Base-by-base conservation (phyloP, 64 coral and sea anemone species). In the Catalaphyllia jardinei region DNA sequence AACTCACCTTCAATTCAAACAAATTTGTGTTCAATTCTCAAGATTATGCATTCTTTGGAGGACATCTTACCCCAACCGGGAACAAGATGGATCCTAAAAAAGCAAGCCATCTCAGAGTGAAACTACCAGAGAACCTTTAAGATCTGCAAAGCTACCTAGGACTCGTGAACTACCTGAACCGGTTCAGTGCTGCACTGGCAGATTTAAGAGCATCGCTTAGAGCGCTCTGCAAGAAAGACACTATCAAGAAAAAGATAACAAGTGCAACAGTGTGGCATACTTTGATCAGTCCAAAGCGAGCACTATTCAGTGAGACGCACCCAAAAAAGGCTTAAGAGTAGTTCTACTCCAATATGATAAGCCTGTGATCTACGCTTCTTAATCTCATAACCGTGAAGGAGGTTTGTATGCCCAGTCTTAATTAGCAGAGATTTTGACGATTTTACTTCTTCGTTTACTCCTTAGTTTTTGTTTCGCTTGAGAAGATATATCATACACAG, bases 101-200 rank as follows among this genome's bases (percentile, higher is more conserved):
- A 30, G 28, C 52, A 42, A 77, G 92, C 87, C 10, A 85, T 94
- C 74, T 19, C 76, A 86, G 91, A 93, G 31, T 88, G 52, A 76
- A 86, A 27, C 3, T 31, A 46, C 91, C 77, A 11, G 6, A 89
- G 27, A 89, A 38, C 76, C 89, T 78, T n/a, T 6, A 94, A 62
- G 87, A 94, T 27, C 52, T 94, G 49, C 74, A 87, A 73, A n/a
- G 88, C 5, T 73, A 79, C 22, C 87, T 89, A 33, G 72, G 79
- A 20, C 81, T 89, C 60, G 92, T 86, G 35, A 94, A 94, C 27
- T 86, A 90, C 76, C 79, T 90, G 20, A 51, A 83, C 39, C 83
- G 73, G 38, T 90, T 88, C 54, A 90, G 89, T 31, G 88, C 93
- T 10, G 89, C 64, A 17, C 49, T 90, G 29, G 83, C 80, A 11